phyloP scores from a whole-genome alignment of 2,113 vertebrate genomes.

The Poeciliopsis prolifica region DNA sequence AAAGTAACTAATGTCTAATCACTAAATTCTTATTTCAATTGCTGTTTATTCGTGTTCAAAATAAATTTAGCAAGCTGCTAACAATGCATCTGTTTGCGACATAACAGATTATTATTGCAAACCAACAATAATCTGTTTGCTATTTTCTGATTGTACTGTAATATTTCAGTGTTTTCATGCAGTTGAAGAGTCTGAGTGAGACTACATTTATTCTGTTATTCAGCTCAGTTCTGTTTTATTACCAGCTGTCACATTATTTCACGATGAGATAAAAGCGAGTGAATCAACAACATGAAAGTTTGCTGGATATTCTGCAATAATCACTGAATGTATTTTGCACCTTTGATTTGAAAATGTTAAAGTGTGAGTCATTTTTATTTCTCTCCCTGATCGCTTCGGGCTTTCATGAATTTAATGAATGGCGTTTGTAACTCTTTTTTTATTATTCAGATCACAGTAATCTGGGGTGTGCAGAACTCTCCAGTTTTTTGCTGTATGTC shows the following conservation, averaged over 20 bases:
- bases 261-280: constrained; percentile 18
- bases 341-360: background rate
- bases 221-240: constrained; percentile 16
- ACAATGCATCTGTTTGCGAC: background rate
- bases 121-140: background rate
- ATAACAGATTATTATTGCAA: no score
- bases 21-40: background rate
- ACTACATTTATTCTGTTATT: constrained; percentile 37
- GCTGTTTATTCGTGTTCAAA: background rate
- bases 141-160: constrained; percentile 26
- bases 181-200: constrained; percentile 16
- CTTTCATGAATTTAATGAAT: background rate
- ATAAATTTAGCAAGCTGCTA: background rate
- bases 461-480: constrained; percentile 11
- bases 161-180: constrained; percentile 14
- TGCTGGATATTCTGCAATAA: background rate
- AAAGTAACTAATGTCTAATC: background rate
- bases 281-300: constrained; percentile 32
- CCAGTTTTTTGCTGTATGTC: constrained; percentile 19
- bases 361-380: background rate
- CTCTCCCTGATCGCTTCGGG: background rate
- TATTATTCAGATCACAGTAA: background rate
- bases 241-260: constrained; percentile 26
- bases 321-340: constrained; percentile 5
- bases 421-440: background rate